Conservation (phyloP, 2,888 invertebrate genomes). For the Lasioglossum morio region DNA sequence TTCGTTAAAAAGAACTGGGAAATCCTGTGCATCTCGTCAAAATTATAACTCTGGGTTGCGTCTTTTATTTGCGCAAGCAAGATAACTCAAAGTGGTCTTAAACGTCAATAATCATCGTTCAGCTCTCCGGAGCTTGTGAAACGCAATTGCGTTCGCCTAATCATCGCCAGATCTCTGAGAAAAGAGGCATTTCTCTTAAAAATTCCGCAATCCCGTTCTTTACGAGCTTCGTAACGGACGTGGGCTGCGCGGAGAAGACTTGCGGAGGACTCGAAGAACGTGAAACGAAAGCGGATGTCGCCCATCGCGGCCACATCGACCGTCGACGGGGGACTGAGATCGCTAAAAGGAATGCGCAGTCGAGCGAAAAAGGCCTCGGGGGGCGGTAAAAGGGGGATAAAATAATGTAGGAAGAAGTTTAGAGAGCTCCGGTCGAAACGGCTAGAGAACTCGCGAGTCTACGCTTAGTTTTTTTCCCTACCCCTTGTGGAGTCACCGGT, state of each 20-base stretch:
- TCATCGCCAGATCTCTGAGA: not conserved
- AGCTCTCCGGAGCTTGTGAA: not conserved
- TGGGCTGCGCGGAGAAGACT: slow-evolving; percentile 16
- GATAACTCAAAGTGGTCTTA: not conserved
- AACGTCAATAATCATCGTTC: slow-evolving; percentile 1
- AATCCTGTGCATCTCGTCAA: not conserved
- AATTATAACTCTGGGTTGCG: not conserved
- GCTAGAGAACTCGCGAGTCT: slow-evolving; percentile 41
- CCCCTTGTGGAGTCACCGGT: not conserved
- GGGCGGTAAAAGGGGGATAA: slow-evolving; percentile 63
- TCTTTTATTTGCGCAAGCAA: not conserved
- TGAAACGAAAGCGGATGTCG: slow-evolving; percentile 75
- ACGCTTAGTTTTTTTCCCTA: slow-evolving; percentile 23
- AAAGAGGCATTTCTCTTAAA: slow-evolving; percentile 16
- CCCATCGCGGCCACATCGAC: slow-evolving; percentile 61
- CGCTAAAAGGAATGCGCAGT: slow-evolving; percentile 83
- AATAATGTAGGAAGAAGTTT: slow-evolving; percentile 77
- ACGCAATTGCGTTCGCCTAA: slow-evolving; percentile 2
- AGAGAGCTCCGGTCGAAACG: slow-evolving; percentile 70
- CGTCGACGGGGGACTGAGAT: slow-evolving; percentile 72
- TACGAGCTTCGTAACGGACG: slow-evolving; percentile 5
- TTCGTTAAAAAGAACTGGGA: not conserved
- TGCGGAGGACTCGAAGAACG: slow-evolving; percentile 58
- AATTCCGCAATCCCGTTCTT: slow-evolving; percentile 44
- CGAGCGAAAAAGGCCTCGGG: slow-evolving; percentile 77